phyloP scores from a whole-genome alignment of 2,797 vertebrate species.

The Choloepus didactylus region DNA sequence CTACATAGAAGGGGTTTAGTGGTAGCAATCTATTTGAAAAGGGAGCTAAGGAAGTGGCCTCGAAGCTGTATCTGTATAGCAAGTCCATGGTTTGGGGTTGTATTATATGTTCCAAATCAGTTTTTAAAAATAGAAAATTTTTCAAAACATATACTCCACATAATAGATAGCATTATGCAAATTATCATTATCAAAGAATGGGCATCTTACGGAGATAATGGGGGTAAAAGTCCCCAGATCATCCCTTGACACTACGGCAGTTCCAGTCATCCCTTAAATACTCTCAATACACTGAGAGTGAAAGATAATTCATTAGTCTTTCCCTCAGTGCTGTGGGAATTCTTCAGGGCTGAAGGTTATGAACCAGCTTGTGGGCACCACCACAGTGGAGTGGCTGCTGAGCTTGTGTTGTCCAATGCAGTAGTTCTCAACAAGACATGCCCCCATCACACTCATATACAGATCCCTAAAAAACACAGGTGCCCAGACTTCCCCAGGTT shows the following conservation, averaged over 20 bases:
- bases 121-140: neutral
- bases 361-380: neutral
- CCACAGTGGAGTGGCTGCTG: accelerated
- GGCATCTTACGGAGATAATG: neutral
- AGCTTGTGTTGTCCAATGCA: accelerated
- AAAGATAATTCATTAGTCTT: neutral
- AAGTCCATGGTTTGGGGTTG: neutral
- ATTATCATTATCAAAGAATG: neutral
- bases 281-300: neutral
- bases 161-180: neutral
- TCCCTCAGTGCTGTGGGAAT: neutral
- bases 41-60: neutral
- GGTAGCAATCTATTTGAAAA: neutral
- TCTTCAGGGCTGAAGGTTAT: neutral
- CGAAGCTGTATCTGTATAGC: neutral
- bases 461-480: neutral
- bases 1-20: neutral
- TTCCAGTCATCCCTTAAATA: neutral
- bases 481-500: neutral
- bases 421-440: neutral
- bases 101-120: neutral
- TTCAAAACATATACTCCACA: neutral
- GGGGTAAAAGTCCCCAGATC: neutral
- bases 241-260: neutral
- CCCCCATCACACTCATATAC: neutral